phyloP scores from a whole-genome alignment of 2,113 vertebrate genomes.

The Oncorhynchus keta region DNA sequence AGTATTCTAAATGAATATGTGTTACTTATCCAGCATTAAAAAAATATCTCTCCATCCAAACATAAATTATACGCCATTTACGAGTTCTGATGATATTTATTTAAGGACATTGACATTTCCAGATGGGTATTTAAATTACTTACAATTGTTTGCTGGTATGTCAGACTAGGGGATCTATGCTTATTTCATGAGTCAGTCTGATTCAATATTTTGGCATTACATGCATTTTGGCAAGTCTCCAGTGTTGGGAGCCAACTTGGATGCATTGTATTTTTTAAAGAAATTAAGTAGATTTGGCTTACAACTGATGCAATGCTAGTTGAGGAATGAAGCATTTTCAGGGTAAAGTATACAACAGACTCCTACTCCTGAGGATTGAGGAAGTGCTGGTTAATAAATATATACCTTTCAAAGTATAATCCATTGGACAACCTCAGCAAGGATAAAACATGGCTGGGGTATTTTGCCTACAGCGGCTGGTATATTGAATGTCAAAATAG shows the following conservation, averaged over 20 bases:
- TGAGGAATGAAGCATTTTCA: background rate
- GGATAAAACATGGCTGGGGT: too few relatives aligned
- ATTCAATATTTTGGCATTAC: background rate
- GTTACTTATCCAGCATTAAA: background rate
- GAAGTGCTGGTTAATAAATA: too few relatives aligned
- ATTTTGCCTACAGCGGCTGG: too few relatives aligned
- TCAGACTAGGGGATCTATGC: background rate
- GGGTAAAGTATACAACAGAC: too few relatives aligned
- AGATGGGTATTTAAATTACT: constrained; percentile 1
- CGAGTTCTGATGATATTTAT: background rate
- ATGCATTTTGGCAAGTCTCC: background rate
- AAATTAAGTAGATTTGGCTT: background rate
- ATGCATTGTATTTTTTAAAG: background rate
- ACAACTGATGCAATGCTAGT: background rate
- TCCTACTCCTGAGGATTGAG: too few relatives aligned
- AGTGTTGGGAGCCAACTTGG: background rate
- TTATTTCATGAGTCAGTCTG: background rate
- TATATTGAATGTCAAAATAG: too few relatives aligned
- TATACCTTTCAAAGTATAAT: too few relatives aligned
- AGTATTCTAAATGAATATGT: constrained; percentile 37
- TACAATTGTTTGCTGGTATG: background rate
- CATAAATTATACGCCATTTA: constrained; percentile 13
- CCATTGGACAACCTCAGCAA: too few relatives aligned
- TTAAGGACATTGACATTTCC: background rate
- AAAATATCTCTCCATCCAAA: background rate